phyloP scores from a whole-genome alignment of 2,797 vertebrate species.

The Sparidentex hasta region DNA sequence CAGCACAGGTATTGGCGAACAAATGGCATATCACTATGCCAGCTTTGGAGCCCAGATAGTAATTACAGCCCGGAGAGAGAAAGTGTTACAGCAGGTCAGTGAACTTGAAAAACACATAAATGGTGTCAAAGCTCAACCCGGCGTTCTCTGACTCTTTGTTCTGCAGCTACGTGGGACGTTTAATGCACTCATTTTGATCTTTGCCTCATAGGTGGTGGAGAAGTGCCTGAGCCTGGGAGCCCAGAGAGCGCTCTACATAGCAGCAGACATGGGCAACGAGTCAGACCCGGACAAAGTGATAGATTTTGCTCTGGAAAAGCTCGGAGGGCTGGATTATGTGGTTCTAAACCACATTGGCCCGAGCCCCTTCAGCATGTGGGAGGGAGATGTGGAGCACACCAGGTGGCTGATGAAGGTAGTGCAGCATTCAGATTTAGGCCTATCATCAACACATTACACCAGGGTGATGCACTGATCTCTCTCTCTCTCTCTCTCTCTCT shows the following conservation, averaged over 20 bases:
- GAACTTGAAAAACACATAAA: not conserved
- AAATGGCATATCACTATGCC: constrained; percentile 86
- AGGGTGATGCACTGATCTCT: not conserved
- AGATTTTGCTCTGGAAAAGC: constrained; percentile 87
- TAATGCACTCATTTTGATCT: not conserved
- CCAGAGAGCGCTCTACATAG: constrained; percentile 85
- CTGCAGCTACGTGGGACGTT: not conserved
- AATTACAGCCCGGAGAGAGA: constrained; percentile 83
- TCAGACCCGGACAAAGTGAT: constrained; percentile 86
- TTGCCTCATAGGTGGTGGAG: constrained; percentile 83
- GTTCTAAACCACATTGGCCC: constrained; percentile 91
- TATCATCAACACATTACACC: not conserved
- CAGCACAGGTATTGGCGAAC: constrained; percentile 87
- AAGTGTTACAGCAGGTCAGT: constrained; percentile 83
- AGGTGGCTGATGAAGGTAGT: constrained; percentile 91
- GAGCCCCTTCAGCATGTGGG: constrained; percentile 84
- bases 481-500: too few relatives aligned
- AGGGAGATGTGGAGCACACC: constrained; percentile 83
- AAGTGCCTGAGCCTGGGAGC: constrained; percentile 89
- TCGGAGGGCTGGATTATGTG: constrained; percentile 90
- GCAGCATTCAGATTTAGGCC: not conserved
- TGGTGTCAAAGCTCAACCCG: not conserved
- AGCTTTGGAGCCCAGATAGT: constrained; percentile 84
- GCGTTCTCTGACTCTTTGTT: not conserved
- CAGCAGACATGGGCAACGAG: constrained; percentile 88